Conservation (phyloP, 2,797 vertebrate species). For the Scomberomorus guttatus region DNA sequence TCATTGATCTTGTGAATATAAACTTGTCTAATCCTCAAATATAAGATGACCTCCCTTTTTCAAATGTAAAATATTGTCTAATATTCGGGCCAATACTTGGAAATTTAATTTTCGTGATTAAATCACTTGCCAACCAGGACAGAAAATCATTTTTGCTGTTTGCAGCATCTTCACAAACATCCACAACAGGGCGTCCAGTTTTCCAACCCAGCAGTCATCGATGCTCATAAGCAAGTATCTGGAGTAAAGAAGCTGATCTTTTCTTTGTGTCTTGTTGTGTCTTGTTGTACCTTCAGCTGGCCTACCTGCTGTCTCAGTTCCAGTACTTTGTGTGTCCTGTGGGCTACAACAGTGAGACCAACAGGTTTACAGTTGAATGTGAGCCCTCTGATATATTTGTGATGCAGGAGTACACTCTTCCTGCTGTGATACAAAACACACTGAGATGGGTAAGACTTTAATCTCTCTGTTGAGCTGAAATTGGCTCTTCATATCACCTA, state of each 20-base stretch:
- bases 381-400: constrained; percentile 94
- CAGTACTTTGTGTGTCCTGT: constrained; percentile 97
- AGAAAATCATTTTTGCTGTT: neutral
- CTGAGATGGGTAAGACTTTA: constrained; percentile 87
- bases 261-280: neutral
- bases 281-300: constrained; percentile 83
- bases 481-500: too few relatives aligned
- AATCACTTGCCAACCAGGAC: neutral
- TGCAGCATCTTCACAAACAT: neutral
- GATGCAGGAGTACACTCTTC: constrained; percentile 92
- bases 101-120: too few relatives aligned
- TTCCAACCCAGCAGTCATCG: fast-evolving
- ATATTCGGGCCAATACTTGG: too few relatives aligned
- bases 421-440: constrained; percentile 83
- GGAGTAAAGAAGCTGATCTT: neutral
- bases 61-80: too few relatives aligned
- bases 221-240: neutral
- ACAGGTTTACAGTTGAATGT: constrained; percentile 93
- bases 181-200: too few relatives aligned
- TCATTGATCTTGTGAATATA: too few relatives aligned
- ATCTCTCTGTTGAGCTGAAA: neutral
- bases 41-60: too few relatives aligned
- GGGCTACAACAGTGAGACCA: constrained; percentile 93
- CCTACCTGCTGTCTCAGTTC: constrained; percentile 92
- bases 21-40: too few relatives aligned